Percentiles rank a stretch among this genome's conserved stretches.
These are phyloP conservation scores for Nesogale talazaci DNA, from an alignment of 2,113 vertebrate species.

Conservation along the genomic window DNA sequence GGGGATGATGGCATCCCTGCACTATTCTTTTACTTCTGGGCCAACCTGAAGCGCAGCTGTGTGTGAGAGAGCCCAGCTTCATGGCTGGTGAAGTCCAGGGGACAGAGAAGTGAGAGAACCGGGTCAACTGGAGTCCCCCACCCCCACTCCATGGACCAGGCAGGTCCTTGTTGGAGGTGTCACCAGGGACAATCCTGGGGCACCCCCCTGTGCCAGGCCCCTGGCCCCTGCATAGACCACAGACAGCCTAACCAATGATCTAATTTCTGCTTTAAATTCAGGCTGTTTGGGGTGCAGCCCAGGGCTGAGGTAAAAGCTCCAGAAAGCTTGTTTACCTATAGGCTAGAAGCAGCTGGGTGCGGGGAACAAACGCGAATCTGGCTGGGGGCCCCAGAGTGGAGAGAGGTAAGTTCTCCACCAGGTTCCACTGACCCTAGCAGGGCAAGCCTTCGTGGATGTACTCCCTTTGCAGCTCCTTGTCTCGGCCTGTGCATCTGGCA, in stretches of 20 bases:
- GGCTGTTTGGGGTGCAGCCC: background rate
- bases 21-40: background rate
- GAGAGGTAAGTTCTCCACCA: background rate
- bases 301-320: background rate
- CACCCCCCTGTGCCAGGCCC: background rate
- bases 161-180: background rate
- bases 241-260: background rate
- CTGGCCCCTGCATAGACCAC: background rate
- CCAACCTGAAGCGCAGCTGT: background rate
- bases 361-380: background rate
- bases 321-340: background rate
- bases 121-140: background rate
- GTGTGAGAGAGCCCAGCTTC: background rate
- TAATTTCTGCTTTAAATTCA: background rate
- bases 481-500: background rate
- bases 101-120: background rate
- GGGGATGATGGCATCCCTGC: background rate
- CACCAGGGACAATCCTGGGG: background rate
- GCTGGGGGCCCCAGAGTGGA: background rate
- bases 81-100: background rate
- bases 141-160: background rate
- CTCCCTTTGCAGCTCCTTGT: background rate
- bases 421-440: background rate
- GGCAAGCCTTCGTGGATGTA: background rate
- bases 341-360: background rate